These are phyloP conservation scores for Phenganax stokvisi DNA, from an alignment of 92 coral and sea anemone species.

Conservation along the genomic window DNA sequence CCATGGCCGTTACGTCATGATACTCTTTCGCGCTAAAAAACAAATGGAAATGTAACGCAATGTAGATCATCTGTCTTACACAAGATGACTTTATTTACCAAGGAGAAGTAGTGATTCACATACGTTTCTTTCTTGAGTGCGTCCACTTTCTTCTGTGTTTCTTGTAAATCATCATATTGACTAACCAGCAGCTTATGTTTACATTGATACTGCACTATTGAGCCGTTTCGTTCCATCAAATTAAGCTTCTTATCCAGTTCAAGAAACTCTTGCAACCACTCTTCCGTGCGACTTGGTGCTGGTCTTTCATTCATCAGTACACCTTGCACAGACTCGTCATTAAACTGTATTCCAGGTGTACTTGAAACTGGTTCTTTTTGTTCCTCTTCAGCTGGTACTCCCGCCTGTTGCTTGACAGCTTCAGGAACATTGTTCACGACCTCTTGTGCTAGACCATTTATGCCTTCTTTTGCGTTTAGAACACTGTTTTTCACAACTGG, in stretches of 20 bases:
- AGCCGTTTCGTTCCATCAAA: constrained; percentile 56
- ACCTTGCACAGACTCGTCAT: constrained; percentile 1
- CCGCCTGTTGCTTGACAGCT: not conserved
- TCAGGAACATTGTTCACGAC: not conserved
- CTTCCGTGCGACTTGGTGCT: constrained; percentile 51
- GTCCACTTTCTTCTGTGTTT: constrained; percentile 53
- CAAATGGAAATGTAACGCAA: not conserved
- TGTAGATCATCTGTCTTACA: not conserved
- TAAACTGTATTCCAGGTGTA: not conserved
- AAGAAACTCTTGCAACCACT: constrained; percentile 63
- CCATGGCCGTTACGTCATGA: constrained; percentile 65
- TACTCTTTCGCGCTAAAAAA: constrained; percentile 69
- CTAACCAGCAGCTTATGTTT: constrained; percentile 61
- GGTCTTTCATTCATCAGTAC: not conserved
- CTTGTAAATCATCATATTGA: constrained; percentile 52
- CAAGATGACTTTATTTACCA: not conserved
- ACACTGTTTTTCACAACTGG: not conserved
- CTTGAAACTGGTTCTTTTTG: not conserved
- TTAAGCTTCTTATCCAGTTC: constrained; percentile 62
- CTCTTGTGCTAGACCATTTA: not conserved
- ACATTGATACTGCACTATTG: constrained; percentile 49
- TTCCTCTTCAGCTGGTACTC: not conserved
- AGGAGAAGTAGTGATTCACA: constrained; percentile 36
- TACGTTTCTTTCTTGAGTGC: constrained; percentile 76
- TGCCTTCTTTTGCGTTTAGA: constrained; percentile 2